These are phyloP conservation scores for Fragariocoptes setiger DNA, from an alignment of 1,140 invertebrate species.

Conservation along the genomic window DNA sequence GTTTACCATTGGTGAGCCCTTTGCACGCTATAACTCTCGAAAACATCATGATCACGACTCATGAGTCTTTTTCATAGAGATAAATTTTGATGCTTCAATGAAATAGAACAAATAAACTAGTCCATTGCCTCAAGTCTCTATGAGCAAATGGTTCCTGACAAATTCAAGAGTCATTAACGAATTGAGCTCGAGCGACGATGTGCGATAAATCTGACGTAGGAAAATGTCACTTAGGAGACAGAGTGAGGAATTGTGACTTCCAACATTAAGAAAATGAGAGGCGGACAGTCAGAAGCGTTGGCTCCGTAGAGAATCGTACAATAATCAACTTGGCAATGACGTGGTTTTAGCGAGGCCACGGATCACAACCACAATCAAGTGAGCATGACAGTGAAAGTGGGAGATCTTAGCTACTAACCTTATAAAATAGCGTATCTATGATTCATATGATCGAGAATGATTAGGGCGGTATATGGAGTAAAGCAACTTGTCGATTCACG, in stretches of 20 bases:
- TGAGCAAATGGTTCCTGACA: not conserved
- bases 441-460: slow-evolving; percentile 49
- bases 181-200: not conserved
- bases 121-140: too few relatives aligned
- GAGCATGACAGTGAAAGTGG: too few relatives aligned
- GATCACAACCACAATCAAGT: too few relatives aligned
- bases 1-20: not conserved
- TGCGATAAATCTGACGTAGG: not conserved
- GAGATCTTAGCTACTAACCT: too few relatives aligned
- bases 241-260: not conserved
- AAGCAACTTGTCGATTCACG: slow-evolving; percentile 14
- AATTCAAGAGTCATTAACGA: not conserved
- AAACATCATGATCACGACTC: not conserved
- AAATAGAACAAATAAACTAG: not conserved
- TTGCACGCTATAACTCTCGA: not conserved
- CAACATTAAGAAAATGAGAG: not conserved
- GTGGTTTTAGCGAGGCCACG: too few relatives aligned
- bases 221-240: not conserved
- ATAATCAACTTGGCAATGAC: too few relatives aligned
- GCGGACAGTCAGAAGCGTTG: too few relatives aligned
- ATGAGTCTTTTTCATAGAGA: not conserved
- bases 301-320: too few relatives aligned
- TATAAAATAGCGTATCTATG: too few relatives aligned
- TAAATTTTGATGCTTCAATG: not conserved
- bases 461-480: slow-evolving; percentile 79